Percentiles rank a stretch among this genome's conserved stretches.
phyloP scores from a whole-genome alignment of 2,888 invertebrate genomes.

The Tortrix viridana region DNA sequence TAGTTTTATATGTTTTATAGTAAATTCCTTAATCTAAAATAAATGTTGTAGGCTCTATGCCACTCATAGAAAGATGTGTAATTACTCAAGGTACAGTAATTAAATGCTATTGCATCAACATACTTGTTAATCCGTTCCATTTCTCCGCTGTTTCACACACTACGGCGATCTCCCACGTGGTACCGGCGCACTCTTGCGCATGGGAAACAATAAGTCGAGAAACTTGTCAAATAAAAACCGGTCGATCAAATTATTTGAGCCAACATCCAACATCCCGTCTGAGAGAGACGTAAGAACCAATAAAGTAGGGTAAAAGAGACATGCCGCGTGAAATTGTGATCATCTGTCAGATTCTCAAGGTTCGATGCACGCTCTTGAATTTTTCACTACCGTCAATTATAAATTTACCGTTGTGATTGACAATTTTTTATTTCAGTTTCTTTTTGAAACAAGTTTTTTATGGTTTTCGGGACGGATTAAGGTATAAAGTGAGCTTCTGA shows the following conservation, averaged over 20 bases:
- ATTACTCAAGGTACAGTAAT: no score
- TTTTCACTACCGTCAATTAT: conserved; percentile 10
- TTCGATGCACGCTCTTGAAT: conserved; percentile 15
- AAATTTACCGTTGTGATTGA: conserved; percentile 13
- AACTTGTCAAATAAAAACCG: conserved; percentile 17
- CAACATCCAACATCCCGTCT: background rate
- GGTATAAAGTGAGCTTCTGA: no score
- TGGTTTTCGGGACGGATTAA: background rate
- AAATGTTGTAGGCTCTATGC: no score
- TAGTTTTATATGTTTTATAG: no score
- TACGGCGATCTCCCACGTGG: conserved; percentile 6
- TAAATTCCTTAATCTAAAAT: no score
- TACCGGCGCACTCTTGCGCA: conserved; percentile 5
- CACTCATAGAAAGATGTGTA: no score
- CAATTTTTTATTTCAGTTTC: conserved; percentile 1
- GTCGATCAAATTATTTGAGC: conserved; percentile 1
- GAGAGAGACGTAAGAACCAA: background rate
- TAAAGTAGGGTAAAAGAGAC: conserved; percentile 1
- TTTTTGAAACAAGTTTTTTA: background rate
- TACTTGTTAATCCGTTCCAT: conserved; percentile 11
- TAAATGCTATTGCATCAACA: background rate
- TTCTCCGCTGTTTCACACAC: conserved; percentile 19
- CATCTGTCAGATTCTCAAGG: background rate
- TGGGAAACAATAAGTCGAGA: conserved; percentile 28
- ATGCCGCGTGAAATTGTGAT: background rate